Evolutionary conservation across 2,888 invertebrate genomes (phyloP), one percentile per base, ranked within the genome.

Genomic region (Incurvaria masculella): DNA sequence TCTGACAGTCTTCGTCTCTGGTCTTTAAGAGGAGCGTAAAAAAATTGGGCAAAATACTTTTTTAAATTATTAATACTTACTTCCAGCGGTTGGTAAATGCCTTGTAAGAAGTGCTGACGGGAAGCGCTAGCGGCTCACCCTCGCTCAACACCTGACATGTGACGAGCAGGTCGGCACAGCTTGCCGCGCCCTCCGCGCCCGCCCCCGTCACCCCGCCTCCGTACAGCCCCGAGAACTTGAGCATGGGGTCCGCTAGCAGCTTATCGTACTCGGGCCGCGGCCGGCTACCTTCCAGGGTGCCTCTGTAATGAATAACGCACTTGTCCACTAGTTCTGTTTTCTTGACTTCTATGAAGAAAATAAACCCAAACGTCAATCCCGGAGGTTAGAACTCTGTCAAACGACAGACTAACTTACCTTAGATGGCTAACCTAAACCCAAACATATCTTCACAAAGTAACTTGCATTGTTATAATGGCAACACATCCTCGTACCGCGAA

Each of bases 61-160:
- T 11, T 14, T 11, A 11, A 27, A 11, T 20, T 11, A 14, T 11
- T 18, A 2, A 38, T 21, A 79, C 86, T 81, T 80, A 93, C 93
- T 91, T 94, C 94, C 95, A 97, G 59, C 97, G 80, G 47, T 89
- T 91, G 19, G 88, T 88, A 62, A 97, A 97, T 2, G 94, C 83
- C 69, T 97, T 97, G 63, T 96, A 96, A 0, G 94, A 88, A 2
- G 96, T 95, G 38, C 87, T 85, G 14, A 94, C 89, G 0, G 96
- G 94, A 53, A 96, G 70, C 16, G 93, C 90, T 2, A 97, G 80
- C 0, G 92, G 87, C 46, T 86, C 82, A 45, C 89, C 89, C 62
- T 92, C 89, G 53, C 90, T 87, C 66, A 85, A 87, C 11, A 96
- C 83, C 72, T 95, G 92, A 57, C 93, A 86, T 1, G 90, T 88